Evolutionary conservation across 2,113 vertebrate genomes (phyloP), one percentile per base, ranked within the genome.

Genomic region (Hippocampus mohnikei): DNA sequence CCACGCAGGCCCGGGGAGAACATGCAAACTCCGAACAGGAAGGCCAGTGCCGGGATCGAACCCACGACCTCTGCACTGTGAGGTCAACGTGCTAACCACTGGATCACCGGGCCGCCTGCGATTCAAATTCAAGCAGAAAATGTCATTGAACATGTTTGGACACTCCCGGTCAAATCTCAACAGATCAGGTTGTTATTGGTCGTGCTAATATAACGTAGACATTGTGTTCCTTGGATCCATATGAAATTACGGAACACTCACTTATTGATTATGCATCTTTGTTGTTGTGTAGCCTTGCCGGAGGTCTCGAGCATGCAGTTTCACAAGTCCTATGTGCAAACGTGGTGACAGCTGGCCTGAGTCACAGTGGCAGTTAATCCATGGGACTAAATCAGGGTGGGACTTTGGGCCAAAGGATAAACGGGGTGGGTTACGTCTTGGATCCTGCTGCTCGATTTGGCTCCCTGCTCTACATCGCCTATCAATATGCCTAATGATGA

Each of bases 341-440:
- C 4, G 25, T 40, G 10, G 52, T 77, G 82, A 78, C 70, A 46
- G 71, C 88, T 75, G 21, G 5, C 53, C 74, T 78, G 78, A 71
- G 70, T 78, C 72, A 42, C 66, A 71, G 67, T 55, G 82, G 84
- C 86, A 74, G 74, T 69, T 89, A 79, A 88, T 90, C 82, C 69
- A 79, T 89, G 27, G 37, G 60, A 63, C 71, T 78, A 75, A 88
- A 88, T 89, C 66, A 75, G 72, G 61, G 59, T 25, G 42, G 60
- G 64, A 66, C 20, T 44, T 65, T 69, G 71, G 73, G 71, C 58
- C 62, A 75, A 41, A 78, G 74, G 70, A 72, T 62, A 72, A 60
- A 53, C 7, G 59, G 53, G 75, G 66, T 55, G 79, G 70, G 65
- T 55, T 71, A 33, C 70, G 70, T 70, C 71, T 71, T 23, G 67